Percentiles rank a stretch among this genome's conserved stretches.
phyloP scores from a whole-genome alignment of 1,140 invertebrate species.

The Drosophila pseudoananassae region DNA sequence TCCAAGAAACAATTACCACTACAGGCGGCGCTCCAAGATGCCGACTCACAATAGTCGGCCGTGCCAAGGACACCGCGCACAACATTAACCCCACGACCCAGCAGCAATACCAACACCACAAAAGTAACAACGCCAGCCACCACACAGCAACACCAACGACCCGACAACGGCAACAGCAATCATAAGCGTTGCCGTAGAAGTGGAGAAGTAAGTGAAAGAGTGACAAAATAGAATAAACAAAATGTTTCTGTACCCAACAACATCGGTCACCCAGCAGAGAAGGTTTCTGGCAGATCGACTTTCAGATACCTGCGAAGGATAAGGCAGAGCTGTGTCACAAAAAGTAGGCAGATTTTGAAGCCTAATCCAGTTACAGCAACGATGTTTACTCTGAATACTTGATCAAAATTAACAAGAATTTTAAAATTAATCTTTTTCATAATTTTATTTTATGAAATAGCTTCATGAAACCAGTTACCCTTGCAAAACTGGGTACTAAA shows the following conservation, averaged over 20 bases:
- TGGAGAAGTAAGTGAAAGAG: constrained; percentile 44
- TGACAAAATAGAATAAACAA: constrained; percentile 72
- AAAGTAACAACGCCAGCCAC: constrained; percentile 8
- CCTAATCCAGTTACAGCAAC: no score
- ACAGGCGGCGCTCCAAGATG: constrained; percentile 52
- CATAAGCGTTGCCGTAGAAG: constrained; percentile 16
- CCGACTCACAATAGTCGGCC: constrained; percentile 63
- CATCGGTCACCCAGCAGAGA: constrained; percentile 20
- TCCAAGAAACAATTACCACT: constrained; percentile 72
- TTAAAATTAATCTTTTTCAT: background rate
- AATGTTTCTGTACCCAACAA: constrained; percentile 36
- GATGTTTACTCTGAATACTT: background rate
- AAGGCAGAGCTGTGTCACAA: no score
- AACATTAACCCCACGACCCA: constrained; percentile 69
- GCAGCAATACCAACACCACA: constrained; percentile 25
- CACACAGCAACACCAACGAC: constrained; percentile 8
- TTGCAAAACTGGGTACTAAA: background rate
- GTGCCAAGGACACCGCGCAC: constrained; percentile 73
- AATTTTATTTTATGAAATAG: background rate
- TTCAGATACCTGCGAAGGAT: constrained; percentile 6
- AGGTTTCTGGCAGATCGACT: background rate
- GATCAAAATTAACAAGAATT: background rate
- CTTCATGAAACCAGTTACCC: background rate
- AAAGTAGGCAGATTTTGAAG: background rate
- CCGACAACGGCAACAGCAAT: constrained; percentile 19